phyloP scores from a whole-genome alignment of 1,140 invertebrate genomes.

The Monomorium pharaonis region DNA sequence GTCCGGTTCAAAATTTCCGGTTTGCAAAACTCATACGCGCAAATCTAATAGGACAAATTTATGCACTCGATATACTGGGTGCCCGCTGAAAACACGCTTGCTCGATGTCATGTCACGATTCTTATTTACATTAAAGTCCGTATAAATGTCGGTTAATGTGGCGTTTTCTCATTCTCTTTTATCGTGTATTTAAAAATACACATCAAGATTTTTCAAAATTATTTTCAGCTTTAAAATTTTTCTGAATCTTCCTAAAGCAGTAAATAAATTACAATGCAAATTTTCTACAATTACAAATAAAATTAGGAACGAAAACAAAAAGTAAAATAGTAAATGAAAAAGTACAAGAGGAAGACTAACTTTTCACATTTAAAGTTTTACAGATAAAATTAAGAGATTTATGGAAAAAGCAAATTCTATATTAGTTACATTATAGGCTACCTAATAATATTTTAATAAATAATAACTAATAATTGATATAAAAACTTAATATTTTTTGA shows the following conservation, averaged over 20 bases:
- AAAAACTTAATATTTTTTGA: too few species aligned
- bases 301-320: neutral
- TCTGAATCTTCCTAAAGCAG: neutral
- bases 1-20: constrained; percentile 7
- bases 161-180: neutral
- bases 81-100: neutral
- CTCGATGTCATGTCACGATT: neutral
- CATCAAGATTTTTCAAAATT: neutral
- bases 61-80: constrained; percentile 12
- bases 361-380: too few species aligned
- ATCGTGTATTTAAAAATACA: neutral
- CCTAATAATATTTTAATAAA: too few species aligned
- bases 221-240: neutral
- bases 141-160: too few species aligned
- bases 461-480: too few species aligned
- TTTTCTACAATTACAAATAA: neutral
- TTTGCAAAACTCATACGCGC: constrained; percentile 27
- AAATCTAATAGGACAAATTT: constrained; percentile 40
- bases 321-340: neutral
- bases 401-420: too few species aligned
- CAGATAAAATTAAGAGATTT: too few species aligned
- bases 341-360: too few species aligned
- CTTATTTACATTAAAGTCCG: neutral
- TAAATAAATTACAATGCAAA: neutral
- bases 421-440: too few species aligned